Evolutionary conservation across 2,113 vertebrate species (phyloP).

Genomic region (Epinephelus fuscoguttatus): DNA sequence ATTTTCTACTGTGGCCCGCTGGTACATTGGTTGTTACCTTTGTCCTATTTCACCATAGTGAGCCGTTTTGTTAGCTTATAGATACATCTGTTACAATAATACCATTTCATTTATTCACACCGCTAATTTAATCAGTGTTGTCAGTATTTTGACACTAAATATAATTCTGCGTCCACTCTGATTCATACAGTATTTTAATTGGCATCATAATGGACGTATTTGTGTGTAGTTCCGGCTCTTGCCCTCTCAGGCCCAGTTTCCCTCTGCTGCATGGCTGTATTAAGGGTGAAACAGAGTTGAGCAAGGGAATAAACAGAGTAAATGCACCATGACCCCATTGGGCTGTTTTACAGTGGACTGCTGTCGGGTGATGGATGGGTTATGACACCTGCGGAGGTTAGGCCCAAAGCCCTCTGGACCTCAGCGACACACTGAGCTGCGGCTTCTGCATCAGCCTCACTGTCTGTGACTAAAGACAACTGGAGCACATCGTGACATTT

Average conservation of each 20-base stretch:
- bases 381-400: slow-evolving; percentile 77
- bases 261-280: slow-evolving; percentile 31
- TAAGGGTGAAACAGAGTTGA: slow-evolving; percentile 27
- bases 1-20: background rate
- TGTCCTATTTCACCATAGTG: background rate
- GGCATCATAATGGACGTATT: slow-evolving; percentile 13
- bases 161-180: background rate
- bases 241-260: slow-evolving; percentile 2
- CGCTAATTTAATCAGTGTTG: background rate
- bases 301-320: slow-evolving; percentile 56
- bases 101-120: background rate
- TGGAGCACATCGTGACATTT: slow-evolving; percentile 74
- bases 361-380: slow-evolving; percentile 75
- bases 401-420: slow-evolving; percentile 61
- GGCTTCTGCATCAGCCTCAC: slow-evolving; percentile 49
- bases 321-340: slow-evolving; percentile 68
- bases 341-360: slow-evolving; percentile 63
- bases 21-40: background rate
- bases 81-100: background rate
- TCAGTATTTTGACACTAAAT: slow-evolving; percentile 6
- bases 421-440: slow-evolving; percentile 51
- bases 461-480: slow-evolving; percentile 71
- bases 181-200: slow-evolving; percentile 7
- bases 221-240: background rate
- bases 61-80: background rate